phyloP scores from a whole-genome alignment of 1,140 invertebrate genomes.

The Campoletis sonorensis region DNA sequence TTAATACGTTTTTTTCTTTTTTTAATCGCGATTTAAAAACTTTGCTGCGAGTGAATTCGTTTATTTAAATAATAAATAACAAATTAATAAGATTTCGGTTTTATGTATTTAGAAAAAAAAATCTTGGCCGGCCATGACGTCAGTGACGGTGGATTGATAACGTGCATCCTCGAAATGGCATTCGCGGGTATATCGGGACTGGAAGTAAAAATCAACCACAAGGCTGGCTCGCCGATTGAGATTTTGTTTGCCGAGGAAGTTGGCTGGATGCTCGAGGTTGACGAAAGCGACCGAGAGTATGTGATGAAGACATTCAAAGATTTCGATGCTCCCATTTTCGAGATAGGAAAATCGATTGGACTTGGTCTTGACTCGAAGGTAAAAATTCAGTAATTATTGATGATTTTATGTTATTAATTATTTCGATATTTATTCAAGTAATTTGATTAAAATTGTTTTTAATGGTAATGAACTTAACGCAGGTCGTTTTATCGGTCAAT shows the following conservation, averaged over 20 bases:
- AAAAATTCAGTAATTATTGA: slow-evolving; percentile 49
- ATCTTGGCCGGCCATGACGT: slow-evolving; percentile 96
- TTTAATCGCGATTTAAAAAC: no score
- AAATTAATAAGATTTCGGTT: not conserved
- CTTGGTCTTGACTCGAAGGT: slow-evolving; percentile 83
- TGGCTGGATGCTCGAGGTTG: slow-evolving; percentile 93
- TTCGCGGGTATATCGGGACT: slow-evolving; percentile 93
- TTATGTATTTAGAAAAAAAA: slow-evolving; percentile 78
- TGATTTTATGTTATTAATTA: not conserved
- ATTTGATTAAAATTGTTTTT: no score
- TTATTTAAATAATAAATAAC: not conserved
- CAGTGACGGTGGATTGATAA: slow-evolving; percentile 96
- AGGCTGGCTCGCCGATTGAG: slow-evolving; percentile 78
- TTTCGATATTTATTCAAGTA: no score
- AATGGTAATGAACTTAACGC: no score
- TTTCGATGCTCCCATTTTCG: slow-evolving; percentile 80
- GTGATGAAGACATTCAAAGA: slow-evolving; percentile 81
- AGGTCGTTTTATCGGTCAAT: slow-evolving; percentile 81
- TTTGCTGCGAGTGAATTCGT: no score
- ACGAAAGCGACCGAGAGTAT: slow-evolving; percentile 75
- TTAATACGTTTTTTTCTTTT: no score
- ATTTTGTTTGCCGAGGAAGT: slow-evolving; percentile 94
- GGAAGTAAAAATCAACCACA: slow-evolving; percentile 81
- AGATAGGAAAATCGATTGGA: slow-evolving; percentile 83
- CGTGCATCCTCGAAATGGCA: slow-evolving; percentile 95